Evolutionary conservation across 2,888 invertebrate genomes (phyloP), one percentile per base, ranked within the genome.

Genomic region (Heliconius cydno): DNA sequence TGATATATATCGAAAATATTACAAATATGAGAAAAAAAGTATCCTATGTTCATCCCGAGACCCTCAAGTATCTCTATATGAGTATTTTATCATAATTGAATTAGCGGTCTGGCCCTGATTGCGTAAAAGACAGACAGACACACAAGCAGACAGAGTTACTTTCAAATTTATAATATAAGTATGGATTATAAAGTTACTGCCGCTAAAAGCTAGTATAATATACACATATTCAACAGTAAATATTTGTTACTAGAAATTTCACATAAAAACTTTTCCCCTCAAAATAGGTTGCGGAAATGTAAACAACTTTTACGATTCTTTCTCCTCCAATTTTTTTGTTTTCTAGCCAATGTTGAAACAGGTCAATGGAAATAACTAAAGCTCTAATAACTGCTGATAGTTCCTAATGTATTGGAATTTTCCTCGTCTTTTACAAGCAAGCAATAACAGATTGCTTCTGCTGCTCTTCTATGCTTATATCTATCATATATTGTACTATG

Each of bases 341-440:
- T 75, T 79, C 82, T 75, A 80, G 84, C 82, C 82, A 81, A 79
- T 78, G 52, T 72, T 71, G 70, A 84, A 82, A 74, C 77, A 73
- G 84, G 82, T 83, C 82, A 82, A 79, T 82, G 77, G 77, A 80
- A 82, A 83, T 82, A 82, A 73, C 79, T 80, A 78, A 81, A 72
- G 68, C 68, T 46, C 71, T 73, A 68, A 77, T 60, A 25, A 52
- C 60, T 52, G 30, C 12, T 12, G 52, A 65, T n/a, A n/a, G 52
- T 66, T 19, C 9, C 52, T 9, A 52, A 30, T 57, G 25, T 34
- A 52, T 63, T 30, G 70, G 46, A 70, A 34, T 79, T 75, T 75
- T 75, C 63, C 63, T 75, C 30, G 30, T 41, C 41, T 63, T 77
- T 76, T 67, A 52, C 5, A 63, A 63, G 63, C 30, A 77, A 46